Base-by-base conservation (phyloP, 2,888 invertebrate genomes). In the Globia sparganii region DNA sequence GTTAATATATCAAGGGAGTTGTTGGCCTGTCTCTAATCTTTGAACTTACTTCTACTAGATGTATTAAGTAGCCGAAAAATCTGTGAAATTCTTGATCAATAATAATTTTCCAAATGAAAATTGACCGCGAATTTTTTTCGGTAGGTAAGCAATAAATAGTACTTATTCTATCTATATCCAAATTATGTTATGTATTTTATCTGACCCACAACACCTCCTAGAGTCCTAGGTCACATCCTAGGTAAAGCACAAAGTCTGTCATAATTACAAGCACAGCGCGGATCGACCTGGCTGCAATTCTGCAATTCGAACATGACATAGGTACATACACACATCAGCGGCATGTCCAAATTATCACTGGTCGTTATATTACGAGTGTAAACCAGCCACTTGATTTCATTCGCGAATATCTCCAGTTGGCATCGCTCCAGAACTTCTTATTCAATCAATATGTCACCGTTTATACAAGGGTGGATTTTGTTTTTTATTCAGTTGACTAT, bases 381-480 rank as follows among this genome's bases (percentile, higher is more conserved):
- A 89, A 88, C 85, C 87, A 87, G 77, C 53, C 58, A 77, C 84
- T 88, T 84, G 87, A 90, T 90, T 91, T 89, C 89, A 91, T 91
- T 87, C 83, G 86, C 84, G 87, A 88, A 88, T 86, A 84, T 82
- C 66, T 59, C 69, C 73, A 72, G 84, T 87, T 91, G 92, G 92
- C 88, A 11, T 18, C 25, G 31, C 46, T 89, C 92, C 92, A 92
- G 77, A 80, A 86, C 73, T 89, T 88, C 90, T 87, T 87, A 89
- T 91, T 89, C 85, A 91, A 92, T 90, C 90, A 91, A 91, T 91
- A 90, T 87, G 86, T 86, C 85, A 85, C 58, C 74, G 61, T 84
- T 79, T 77, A 68, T 40, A 59, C 58, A 31, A n/a, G 70, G 43
- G 68, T 46, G 43, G 68, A 25, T 59, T 71, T 62, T 64, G 18